These are phyloP conservation scores for Ophiodon elongatus DNA, from an alignment of 2,113 vertebrate species.

Conservation along the genomic window DNA sequence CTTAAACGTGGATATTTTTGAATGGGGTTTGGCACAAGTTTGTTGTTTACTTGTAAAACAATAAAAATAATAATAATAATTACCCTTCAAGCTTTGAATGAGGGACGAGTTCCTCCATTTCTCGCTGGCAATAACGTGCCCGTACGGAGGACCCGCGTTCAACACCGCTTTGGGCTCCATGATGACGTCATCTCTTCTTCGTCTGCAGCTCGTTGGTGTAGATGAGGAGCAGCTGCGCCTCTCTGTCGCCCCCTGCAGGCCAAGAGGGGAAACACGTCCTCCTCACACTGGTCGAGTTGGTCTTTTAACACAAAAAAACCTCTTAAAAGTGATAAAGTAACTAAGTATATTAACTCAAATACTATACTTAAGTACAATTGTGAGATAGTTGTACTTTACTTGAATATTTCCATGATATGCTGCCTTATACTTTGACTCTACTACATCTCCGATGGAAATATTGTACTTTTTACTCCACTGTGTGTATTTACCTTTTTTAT, in stretches of 20 bases:
- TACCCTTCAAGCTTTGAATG: slow-evolving; percentile 88
- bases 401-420: too few relatives aligned
- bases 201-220: background rate
- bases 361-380: background rate
- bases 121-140: slow-evolving; percentile 87
- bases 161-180: slow-evolving; percentile 55
- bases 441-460: too few relatives aligned
- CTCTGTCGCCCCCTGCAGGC: slow-evolving; percentile 9
- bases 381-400: background rate
- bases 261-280: background rate
- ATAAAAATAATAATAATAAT: background rate
- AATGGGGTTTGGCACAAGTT: background rate
- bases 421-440: too few relatives aligned
- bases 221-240: accelerated
- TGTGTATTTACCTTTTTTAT: too few relatives aligned
- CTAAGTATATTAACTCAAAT: background rate
- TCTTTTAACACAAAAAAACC: background rate
- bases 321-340: background rate
- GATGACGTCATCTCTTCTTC: slow-evolving; percentile 12
- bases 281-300: background rate
- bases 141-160: slow-evolving; percentile 83
- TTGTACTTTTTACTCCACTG: too few relatives aligned
- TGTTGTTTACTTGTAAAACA: background rate
- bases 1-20: background rate
- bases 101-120: slow-evolving; percentile 91